phyloP scores from a whole-genome alignment of 1,140 invertebrate species.

The Drosophila kohkoa region DNA sequence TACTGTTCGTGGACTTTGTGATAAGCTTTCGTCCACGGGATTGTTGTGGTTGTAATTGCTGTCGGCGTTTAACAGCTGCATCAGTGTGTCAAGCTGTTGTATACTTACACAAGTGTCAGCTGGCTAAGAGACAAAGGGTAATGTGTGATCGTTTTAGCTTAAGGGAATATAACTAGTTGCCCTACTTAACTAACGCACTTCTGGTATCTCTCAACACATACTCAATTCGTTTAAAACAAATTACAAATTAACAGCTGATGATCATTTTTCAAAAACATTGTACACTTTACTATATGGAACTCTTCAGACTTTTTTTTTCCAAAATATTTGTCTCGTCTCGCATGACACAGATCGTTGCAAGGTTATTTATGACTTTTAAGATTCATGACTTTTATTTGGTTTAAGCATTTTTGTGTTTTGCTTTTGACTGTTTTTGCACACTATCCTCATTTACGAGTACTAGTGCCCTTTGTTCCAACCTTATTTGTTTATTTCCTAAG shows the following conservation, averaged over 20 bases:
- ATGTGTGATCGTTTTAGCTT: background rate
- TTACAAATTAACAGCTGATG: background rate
- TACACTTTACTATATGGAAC: background rate
- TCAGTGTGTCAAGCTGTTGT: slow-evolving; percentile 29
- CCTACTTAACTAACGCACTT: background rate
- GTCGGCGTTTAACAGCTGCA: slow-evolving; percentile 47
- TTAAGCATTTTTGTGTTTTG: slow-evolving; percentile 35
- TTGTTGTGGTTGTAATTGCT: slow-evolving; percentile 35
- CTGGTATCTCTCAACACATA: background rate
- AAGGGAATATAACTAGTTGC: background rate
- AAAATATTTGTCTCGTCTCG: slow-evolving; percentile 36
- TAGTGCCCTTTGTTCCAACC: slow-evolving; percentile 47
- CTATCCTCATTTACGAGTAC: slow-evolving; percentile 56
- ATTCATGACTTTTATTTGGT: slow-evolving; percentile 40
- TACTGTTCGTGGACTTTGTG: slow-evolving; percentile 26
- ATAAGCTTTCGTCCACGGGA: background rate
- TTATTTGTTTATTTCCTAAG: slow-evolving; percentile 53
- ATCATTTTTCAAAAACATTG: background rate
- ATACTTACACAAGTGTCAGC: background rate
- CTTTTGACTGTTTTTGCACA: slow-evolving; percentile 31
- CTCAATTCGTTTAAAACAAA: background rate
- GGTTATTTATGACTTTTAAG: slow-evolving; percentile 22
- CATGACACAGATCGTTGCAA: slow-evolving; percentile 26
- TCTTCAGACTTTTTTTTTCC: slow-evolving; percentile 6
- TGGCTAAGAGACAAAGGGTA: background rate